phyloP scores from a whole-genome alignment of 1,140 invertebrate species.

The Melitaea cinxia region DNA sequence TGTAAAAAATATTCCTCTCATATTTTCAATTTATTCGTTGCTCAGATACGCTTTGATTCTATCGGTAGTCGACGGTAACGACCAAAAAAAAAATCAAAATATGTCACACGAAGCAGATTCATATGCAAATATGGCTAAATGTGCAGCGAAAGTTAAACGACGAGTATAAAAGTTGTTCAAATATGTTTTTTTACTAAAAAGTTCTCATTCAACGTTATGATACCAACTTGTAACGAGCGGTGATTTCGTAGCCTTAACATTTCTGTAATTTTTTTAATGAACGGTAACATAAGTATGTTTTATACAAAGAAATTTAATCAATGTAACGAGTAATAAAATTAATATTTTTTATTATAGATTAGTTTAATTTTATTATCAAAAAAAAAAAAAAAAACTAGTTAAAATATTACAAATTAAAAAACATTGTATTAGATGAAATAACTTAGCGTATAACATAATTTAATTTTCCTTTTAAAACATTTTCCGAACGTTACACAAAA shows the following conservation, averaged over 20 bases:
- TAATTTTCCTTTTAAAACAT: slow-evolving; percentile 7
- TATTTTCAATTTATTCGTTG: slow-evolving; percentile 30
- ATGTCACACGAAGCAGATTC: slow-evolving; percentile 61
- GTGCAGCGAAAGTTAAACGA: slow-evolving; percentile 61
- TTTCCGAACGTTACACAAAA: slow-evolving; percentile 21
- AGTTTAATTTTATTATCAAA: no score
- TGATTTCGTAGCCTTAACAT: slow-evolving; percentile 19
- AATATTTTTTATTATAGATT: background rate
- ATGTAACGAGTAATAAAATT: background rate
- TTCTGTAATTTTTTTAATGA: slow-evolving; percentile 13
- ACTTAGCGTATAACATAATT: background rate
- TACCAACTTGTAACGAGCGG: slow-evolving; percentile 30
- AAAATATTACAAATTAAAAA: background rate
- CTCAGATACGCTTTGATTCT: slow-evolving; percentile 42
- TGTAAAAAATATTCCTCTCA: slow-evolving; percentile 29
- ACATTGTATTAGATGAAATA: background rate
- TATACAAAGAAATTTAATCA: background rate
- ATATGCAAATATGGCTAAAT: slow-evolving; percentile 69
- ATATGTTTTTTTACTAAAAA: slow-evolving; percentile 41
- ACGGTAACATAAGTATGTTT: slow-evolving; percentile 11
- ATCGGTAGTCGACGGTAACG: slow-evolving; percentile 49
- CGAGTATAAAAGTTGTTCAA: slow-evolving; percentile 61
- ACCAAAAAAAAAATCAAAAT: slow-evolving; percentile 56
- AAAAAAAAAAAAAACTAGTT: background rate
- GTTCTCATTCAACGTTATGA: slow-evolving; percentile 28